Conservation (phyloP, 2,888 invertebrate species). For the Harpalus rubripes region DNA sequence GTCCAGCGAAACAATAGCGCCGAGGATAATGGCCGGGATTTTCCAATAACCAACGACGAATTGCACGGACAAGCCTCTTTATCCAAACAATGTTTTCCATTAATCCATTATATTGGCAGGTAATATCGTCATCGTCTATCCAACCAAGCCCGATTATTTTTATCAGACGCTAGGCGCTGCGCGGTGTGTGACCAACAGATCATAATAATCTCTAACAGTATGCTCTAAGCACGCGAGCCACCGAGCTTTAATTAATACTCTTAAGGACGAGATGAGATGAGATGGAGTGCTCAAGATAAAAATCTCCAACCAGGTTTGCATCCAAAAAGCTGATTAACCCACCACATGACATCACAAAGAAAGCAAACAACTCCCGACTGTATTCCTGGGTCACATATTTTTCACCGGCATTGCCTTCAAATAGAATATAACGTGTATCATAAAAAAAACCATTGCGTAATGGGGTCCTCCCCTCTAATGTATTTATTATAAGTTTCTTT, state of each 20-base stretch:
- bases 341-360: neutral
- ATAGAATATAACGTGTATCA: too few species aligned
- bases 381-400: too few species aligned
- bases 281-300: constrained; percentile 53
- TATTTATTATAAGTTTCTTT: too few species aligned
- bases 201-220: constrained; percentile 42
- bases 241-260: constrained; percentile 64
- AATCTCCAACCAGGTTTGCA: constrained; percentile 45
- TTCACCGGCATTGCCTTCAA: too few species aligned
- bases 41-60: constrained; percentile 54
- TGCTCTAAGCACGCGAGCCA: constrained; percentile 41
- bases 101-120: constrained; percentile 76
- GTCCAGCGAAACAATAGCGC: constrained; percentile 51
- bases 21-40: constrained; percentile 57
- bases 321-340: neutral
- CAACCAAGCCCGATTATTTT: constrained; percentile 74
- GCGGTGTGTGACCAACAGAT: constrained; percentile 14
- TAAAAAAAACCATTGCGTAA: too few species aligned
- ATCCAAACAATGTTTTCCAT: constrained; percentile 58
- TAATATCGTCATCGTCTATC: constrained; percentile 73
- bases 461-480: too few species aligned
- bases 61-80: constrained; percentile 46
- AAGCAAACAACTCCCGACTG: too few species aligned
- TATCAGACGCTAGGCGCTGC: constrained; percentile 71
- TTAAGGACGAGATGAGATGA: constrained; percentile 12